Evolutionary conservation across 2,888 invertebrate genomes (phyloP), one percentile per base, ranked within the genome.

Genomic region (Spisula subtruncata): DNA sequence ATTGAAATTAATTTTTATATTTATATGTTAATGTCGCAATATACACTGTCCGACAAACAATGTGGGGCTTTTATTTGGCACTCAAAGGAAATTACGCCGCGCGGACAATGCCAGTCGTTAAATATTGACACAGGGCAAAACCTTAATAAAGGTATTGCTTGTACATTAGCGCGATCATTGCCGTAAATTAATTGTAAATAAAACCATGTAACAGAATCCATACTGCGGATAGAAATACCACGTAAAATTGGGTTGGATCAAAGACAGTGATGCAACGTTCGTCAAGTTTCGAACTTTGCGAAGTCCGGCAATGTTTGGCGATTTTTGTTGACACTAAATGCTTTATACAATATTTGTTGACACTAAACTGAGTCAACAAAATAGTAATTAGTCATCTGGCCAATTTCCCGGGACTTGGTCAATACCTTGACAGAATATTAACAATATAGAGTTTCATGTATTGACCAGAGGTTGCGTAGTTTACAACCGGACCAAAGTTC

Each of bases 261-360:
- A 88, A 84, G 80, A n/a, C 20, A 12, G 29, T 88, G 83, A 83
- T 80, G 80, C 83, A 88, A 88, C 32, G 4, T 18, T 46, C 79
- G 60, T 51, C 87, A 16, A 60, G 83, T 75, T 83, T 46, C 79
- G 83, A 80, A 80, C 87, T 79, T 83, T 80, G 83, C 20, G 82
- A 83, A 75, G 83, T 60, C 83, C 75, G n/a, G 48, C 54, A 29
- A 87, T 89, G 87, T 89, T 89, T 89, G 87, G 51, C 85, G 29
- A 85, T 46, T 80, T 87, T 81, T 89, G 81, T 89, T 89, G 83
- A 84, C 85, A 85, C 71, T 54, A 66, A 60, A 87, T 87, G 85
- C 81, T 89, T 87, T 87, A 87, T 89, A 87, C 87, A 87, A 87
- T 71, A 82, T 85, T 87, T 89, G 85, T 89, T 89, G 87, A 89